phyloP scores from a whole-genome alignment of 2,888 invertebrate species.

The Eristalis pertinax region DNA sequence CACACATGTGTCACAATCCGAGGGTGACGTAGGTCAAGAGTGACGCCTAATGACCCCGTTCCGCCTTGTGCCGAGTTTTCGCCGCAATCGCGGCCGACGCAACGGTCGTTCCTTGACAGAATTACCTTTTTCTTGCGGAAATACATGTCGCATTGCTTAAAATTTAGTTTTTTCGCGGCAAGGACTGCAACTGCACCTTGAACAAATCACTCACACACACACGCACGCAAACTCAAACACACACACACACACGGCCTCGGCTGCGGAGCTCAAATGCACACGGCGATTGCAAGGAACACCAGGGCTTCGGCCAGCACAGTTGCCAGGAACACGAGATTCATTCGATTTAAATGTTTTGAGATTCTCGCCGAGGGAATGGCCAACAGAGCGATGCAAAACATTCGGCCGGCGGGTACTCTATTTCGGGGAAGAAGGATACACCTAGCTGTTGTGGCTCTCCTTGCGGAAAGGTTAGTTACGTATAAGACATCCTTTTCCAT shows the following conservation, averaged over 20 bases:
- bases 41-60: constrained; percentile 56
- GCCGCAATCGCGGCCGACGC: neutral
- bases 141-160: constrained; percentile 59
- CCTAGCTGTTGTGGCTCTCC: constrained; percentile 59
- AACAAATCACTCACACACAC: neutral
- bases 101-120: neutral
- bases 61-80: neutral
- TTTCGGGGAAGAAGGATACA: constrained; percentile 47
- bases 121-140: constrained; percentile 70
- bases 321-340: constrained; percentile 64
- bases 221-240: neutral
- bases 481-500: constrained; percentile 47
- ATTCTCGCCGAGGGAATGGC: constrained; percentile 64
- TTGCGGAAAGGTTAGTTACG: constrained; percentile 67
- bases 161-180: neutral
- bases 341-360: constrained; percentile 60
- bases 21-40: constrained; percentile 69
- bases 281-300: constrained; percentile 56
- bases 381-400: constrained; percentile 68
- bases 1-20: constrained; percentile 21
- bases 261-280: constrained; percentile 50
- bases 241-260: neutral
- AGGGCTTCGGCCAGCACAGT: constrained; percentile 61
- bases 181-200: constrained; percentile 21
- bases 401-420: constrained; percentile 50